Conservation (phyloP, 2,888 invertebrate species). For the Synergus japonicus region DNA sequence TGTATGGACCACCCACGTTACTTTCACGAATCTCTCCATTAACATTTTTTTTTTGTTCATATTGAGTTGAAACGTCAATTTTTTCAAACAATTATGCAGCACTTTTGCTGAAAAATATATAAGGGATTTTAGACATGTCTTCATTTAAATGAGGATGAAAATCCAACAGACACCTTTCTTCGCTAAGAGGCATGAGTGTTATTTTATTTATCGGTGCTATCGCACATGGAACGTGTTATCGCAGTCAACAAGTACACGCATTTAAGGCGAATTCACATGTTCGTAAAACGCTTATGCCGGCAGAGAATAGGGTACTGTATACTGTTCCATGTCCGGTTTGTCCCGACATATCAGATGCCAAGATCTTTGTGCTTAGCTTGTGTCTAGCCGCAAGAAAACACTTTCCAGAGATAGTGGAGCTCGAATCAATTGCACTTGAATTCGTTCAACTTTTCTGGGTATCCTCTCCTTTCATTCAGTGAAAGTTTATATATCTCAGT, state of each 20-base stretch:
- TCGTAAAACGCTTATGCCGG: slow-evolving; percentile 61
- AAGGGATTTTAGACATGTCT: neutral
- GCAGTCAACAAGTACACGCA: slow-evolving; percentile 24
- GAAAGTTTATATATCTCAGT: neutral
- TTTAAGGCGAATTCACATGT: slow-evolving; percentile 31
- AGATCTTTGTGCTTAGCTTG: slow-evolving; percentile 64
- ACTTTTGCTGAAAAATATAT: too few species aligned
- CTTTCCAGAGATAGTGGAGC: slow-evolving; percentile 32
- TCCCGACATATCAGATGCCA: slow-evolving; percentile 51
- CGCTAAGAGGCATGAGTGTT: neutral
- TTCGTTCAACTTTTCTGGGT: neutral
- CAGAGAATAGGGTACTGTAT: slow-evolving; percentile 40
- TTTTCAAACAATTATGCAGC: neutral
- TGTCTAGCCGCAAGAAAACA: slow-evolving; percentile 62
- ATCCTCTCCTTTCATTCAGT: neutral
- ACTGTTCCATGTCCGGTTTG: slow-evolving; percentile 36
- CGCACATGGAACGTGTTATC: neutral
- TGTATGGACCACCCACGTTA: neutral
- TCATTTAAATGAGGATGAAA: neutral
- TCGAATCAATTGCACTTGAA: neutral
- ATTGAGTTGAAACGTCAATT: neutral
- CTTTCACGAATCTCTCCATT: neutral
- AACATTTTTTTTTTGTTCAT: neutral
- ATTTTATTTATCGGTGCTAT: neutral
- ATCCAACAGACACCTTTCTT: neutral